phyloP scores from a whole-genome alignment of 2,888 invertebrate genomes.

The Microplitis manilae region DNA sequence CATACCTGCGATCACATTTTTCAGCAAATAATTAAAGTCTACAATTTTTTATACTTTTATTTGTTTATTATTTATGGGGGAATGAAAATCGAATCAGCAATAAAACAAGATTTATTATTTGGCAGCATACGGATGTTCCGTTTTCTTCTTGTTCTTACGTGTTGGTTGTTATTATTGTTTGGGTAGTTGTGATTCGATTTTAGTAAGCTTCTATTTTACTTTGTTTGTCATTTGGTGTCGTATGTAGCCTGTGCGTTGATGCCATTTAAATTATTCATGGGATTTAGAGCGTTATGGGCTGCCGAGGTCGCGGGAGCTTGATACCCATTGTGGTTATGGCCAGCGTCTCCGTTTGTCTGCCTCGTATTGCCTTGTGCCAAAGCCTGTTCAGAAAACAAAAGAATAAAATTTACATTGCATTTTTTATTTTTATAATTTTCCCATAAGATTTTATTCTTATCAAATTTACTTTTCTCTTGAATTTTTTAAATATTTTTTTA shows the following conservation, averaged over 20 bases:
- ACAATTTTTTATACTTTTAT: background rate
- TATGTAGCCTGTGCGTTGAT: constrained; percentile 67
- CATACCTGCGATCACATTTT: constrained; percentile 4
- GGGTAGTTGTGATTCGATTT: constrained; percentile 11
- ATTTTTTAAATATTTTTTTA: too few relatives aligned
- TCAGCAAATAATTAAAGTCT: background rate
- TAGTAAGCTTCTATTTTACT: constrained; percentile 56
- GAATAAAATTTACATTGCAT: constrained; percentile 33
- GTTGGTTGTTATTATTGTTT: constrained; percentile 39
- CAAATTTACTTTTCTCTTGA: background rate
- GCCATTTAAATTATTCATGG: constrained; percentile 69
- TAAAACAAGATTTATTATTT: constrained; percentile 28
- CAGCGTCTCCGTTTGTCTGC: constrained; percentile 66
- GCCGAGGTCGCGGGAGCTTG: constrained; percentile 63
- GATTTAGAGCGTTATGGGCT: constrained; percentile 64
- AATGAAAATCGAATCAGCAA: constrained; percentile 9
- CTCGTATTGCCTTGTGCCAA: constrained; percentile 62
- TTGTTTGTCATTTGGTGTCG: constrained; percentile 69
- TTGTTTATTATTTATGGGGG: background rate
- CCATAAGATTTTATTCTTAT: background rate
- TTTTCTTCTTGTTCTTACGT: constrained; percentile 1
- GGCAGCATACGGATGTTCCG: constrained; percentile 41
- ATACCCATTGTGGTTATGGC: constrained; percentile 69
- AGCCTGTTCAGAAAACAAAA: constrained; percentile 57
- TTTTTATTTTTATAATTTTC: background rate